Evolutionary conservation across 2,113 vertebrate species (phyloP).

Genomic region (Lathamus discolor): DNA sequence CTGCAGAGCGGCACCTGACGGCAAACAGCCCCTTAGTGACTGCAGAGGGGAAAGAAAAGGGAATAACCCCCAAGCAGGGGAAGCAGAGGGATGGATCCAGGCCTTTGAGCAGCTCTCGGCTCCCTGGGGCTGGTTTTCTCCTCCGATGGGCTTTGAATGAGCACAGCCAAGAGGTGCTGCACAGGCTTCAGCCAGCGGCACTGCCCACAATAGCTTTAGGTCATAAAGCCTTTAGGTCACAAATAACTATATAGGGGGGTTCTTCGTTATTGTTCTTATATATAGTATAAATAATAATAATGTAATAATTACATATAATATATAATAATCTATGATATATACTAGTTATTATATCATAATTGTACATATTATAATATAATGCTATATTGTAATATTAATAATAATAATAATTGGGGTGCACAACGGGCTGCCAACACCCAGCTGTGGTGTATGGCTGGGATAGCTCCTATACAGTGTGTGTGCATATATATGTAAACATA

Average conservation of each 20-base stretch:
- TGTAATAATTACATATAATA: too few relatives aligned
- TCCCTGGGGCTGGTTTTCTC: not conserved
- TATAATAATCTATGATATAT: too few relatives aligned
- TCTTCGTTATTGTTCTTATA: not conserved
- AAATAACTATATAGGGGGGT: not conserved
- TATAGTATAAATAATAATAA: too few relatives aligned
- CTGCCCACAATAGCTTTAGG: not conserved
- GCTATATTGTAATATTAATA: too few relatives aligned
- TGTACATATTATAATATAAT: too few relatives aligned
- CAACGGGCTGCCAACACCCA: not conserved
- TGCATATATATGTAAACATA: not conserved
- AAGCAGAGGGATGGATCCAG: accelerated
- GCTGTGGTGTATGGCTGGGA: not conserved
- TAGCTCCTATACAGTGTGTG: not conserved
- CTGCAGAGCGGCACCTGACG: not conserved
- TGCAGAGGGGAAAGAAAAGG: not conserved
- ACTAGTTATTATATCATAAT: too few relatives aligned
- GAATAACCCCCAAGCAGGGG: not conserved
- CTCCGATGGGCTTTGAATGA: too few relatives aligned
- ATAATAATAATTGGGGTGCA: too few relatives aligned
- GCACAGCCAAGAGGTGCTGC: not conserved
- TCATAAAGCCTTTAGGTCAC: not conserved
- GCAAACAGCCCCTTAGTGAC: not conserved
- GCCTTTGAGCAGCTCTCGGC: not conserved
- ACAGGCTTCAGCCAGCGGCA: accelerated